Evolutionary conservation across 2,888 invertebrate species (phyloP), one percentile per base, ranked within the genome.

Genomic region (Dasypogon diadema): DNA sequence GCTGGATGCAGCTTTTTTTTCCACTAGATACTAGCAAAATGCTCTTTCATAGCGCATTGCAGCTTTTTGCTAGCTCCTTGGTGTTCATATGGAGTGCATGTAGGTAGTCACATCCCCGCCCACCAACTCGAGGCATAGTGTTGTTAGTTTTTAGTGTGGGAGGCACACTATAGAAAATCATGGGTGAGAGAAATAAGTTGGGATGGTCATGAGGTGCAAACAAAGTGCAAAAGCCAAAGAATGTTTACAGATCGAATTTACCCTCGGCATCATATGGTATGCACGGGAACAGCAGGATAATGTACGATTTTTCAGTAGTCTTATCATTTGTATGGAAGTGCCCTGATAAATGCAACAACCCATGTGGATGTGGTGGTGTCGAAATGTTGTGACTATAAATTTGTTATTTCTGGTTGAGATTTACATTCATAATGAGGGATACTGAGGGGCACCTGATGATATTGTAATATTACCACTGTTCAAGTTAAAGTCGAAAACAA

Each of bases 41-140:
- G 54, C 42, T 70, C n/a, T 70, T 70, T 37, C 55, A 55, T 55
- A 37, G 72, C 72, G 72, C 72, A 72, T 54, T 72, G 72, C 72
- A 72, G 72, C 37, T 54, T 54, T 72, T 55, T 55, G 65, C 18
- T 65, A 42, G 65, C 24, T 46, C 14, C 65, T 60, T 34, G 18
- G 60, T n/a, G n/a, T 4, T 37, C 42, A 30, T 37, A 34, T 18
- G 21, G 10, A 37, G 37, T 10, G 34, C 34, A 10, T 30, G 16
- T 58, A 58, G 58, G 30, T 58, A 30, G 48, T 12, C 0, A 30
- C 5, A 42, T 2, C 5, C 16, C 37, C 37, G 37, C 10, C 30
- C 18, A 16, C 58, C 60, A n/a, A 58, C 58, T 30, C 22, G 58
- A 8, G 12, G 34, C 30, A 18, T 8, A 4, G n/a, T 56, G 2